Evolutionary conservation across 2,113 vertebrate genomes (phyloP), one percentile per base, ranked within the genome.

Genomic region (Apus apus): DNA sequence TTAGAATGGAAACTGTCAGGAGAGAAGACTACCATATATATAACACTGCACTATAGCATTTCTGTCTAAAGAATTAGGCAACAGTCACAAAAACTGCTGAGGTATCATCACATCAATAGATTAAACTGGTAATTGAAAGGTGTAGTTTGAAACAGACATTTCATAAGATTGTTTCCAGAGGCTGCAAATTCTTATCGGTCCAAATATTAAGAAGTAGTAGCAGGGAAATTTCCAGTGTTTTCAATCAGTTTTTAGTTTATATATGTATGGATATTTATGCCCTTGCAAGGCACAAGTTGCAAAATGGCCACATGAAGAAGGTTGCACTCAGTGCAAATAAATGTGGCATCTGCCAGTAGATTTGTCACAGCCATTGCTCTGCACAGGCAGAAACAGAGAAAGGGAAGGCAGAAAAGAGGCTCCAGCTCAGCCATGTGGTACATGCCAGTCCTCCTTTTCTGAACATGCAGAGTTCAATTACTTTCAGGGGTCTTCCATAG

Each of bases 51-150:
- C 9, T 65, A 22, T 91, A 58, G 66, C 17, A 54, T 90, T 91
- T 95, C 56, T 87, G 50, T 72, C 43, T 30, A n/a, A 53, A 51
- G 22, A 46, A 46, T 79, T 82, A 26, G 5, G 4, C 58, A 82
- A 8, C 46, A 7, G 32, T 66, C 40, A 76, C 13, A 87, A 91
- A 87, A 89, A 46, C 30, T 60, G 25, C 56, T 36, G 54, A 1
- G 0, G 4, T 68, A 16, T 21, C 2, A 18, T 21, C 2, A 0
- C 19, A 14, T 61, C 50, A 65, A 16, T 89, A 77, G 36, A 66
- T 80, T 58, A 36, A 84, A 79, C 11, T 58, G 36, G 30, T 62
- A 79, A 29, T 82, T 79, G 57, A 79, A 94, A 62, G 26, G 14
- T 61, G 10, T 36, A 19, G 57, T 73, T 89, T 75, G 70, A 62